phyloP scores from a whole-genome alignment of 2,888 invertebrate species.

The Chloromyia formosa region DNA sequence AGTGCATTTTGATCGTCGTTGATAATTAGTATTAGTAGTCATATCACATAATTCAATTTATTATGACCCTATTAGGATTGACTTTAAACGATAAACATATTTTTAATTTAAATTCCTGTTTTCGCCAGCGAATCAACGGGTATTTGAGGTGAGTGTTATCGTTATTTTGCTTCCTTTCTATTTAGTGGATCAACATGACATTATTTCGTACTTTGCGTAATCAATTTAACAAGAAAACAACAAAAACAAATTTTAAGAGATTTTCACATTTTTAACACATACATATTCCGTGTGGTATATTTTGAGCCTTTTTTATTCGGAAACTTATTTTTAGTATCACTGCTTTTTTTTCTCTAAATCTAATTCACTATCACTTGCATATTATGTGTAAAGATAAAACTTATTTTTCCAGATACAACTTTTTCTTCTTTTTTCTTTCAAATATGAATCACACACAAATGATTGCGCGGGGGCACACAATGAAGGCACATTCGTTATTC shows the following conservation, averaged over 20 bases:
- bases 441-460: too few species aligned
- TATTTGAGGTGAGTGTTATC: neutral
- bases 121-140: neutral
- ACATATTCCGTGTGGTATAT: neutral
- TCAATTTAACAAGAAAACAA: neutral
- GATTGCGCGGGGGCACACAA: too few species aligned
- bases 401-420: too few species aligned
- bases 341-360: too few species aligned
- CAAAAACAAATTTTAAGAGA: neutral
- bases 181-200: neutral
- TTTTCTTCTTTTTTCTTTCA: too few species aligned
- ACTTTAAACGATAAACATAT: neutral
- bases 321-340: neutral
- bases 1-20: constrained; percentile 62
- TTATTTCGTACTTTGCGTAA: neutral
- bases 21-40: constrained; percentile 58
- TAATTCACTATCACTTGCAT: too few species aligned
- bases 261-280: too few species aligned
- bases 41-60: constrained; percentile 59
- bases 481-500: too few species aligned
- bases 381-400: too few species aligned
- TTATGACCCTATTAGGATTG: constrained; percentile 23
- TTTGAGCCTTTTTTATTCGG: neutral
- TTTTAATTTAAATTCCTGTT: neutral
- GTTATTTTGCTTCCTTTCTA: neutral